Conservation (phyloP, 2,797 vertebrate species). For the Myoxocephalus aenaeus region DNA sequence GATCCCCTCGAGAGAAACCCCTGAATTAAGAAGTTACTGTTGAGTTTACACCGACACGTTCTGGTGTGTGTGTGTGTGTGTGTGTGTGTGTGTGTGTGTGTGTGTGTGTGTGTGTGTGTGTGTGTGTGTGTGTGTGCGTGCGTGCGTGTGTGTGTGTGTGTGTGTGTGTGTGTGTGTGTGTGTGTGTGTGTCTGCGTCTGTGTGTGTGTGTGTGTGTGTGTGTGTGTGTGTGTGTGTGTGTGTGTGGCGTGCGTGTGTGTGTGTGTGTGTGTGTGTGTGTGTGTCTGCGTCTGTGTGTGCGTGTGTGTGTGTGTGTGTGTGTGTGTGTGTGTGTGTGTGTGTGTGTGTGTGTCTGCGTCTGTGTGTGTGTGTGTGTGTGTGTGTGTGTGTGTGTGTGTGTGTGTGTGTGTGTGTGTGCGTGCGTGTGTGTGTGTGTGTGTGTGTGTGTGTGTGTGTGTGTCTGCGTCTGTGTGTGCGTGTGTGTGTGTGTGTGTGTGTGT, state of each 20-base stretch:
- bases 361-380: not conserved
- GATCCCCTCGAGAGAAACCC: slow-evolving; percentile 9
- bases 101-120: not conserved
- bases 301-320: not conserved
- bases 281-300: not conserved
- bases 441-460: not conserved
- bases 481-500: not conserved
- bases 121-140: not conserved
- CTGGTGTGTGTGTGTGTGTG: not conserved
- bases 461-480: not conserved
- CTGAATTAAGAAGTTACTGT: slow-evolving; percentile 37
- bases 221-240: too few relatives aligned
- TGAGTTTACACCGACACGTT: slow-evolving; percentile 27
- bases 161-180: not conserved
- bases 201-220: not conserved
- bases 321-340: not conserved
- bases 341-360: not conserved
- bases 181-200: not conserved
- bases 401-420: not conserved
- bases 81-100: not conserved
- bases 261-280: not conserved
- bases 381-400: not conserved
- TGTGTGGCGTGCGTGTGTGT: not conserved
- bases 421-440: not conserved
- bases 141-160: not conserved